A percentile compares a stretch with the other conserved stretches of the same genome.
Conservation (phyloP, 1,140 invertebrate genomes). For the Dendroctonus ponderosae region DNA sequence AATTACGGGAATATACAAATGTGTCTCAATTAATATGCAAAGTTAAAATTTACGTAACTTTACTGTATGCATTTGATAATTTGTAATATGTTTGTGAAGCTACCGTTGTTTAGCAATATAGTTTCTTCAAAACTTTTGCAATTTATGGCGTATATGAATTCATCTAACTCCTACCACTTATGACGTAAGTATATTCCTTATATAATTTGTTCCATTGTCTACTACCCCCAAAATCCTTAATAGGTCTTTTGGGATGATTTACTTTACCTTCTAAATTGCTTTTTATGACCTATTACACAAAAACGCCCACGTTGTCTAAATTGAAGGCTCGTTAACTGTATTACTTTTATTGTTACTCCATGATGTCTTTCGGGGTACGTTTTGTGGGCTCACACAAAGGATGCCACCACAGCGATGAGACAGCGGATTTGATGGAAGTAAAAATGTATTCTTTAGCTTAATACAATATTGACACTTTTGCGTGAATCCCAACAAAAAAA, state of each 20-base stretch:
- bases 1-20: too few species aligned
- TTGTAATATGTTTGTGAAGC: too few species aligned
- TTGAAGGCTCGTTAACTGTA: conserved; percentile 11
- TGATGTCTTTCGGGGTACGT: not conserved
- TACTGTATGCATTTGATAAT: too few species aligned
- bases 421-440: conserved; percentile 3
- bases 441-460: not conserved
- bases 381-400: conserved; percentile 1
- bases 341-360: conserved; percentile 12
- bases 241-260: conserved; percentile 3
- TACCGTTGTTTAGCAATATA: too few species aligned
- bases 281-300: conserved; percentile 13
- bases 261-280: conserved; percentile 4
- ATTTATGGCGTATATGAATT: too few species aligned
- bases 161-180: too few species aligned
- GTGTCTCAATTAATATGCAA: too few species aligned
- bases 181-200: too few species aligned
- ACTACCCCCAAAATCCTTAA: conserved; percentile 1
- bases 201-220: conserved; percentile 8
- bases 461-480: too few species aligned
- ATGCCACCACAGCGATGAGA: conserved; percentile 1
- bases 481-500: too few species aligned
- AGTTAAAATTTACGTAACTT: too few species aligned
- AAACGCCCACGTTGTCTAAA: conserved; percentile 15
- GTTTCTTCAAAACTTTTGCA: too few species aligned